These are phyloP conservation scores for Acrossocheilus wenchowensis DNA, from an alignment of 2,797 vertebrate genomes.

Conservation along the genomic window DNA sequence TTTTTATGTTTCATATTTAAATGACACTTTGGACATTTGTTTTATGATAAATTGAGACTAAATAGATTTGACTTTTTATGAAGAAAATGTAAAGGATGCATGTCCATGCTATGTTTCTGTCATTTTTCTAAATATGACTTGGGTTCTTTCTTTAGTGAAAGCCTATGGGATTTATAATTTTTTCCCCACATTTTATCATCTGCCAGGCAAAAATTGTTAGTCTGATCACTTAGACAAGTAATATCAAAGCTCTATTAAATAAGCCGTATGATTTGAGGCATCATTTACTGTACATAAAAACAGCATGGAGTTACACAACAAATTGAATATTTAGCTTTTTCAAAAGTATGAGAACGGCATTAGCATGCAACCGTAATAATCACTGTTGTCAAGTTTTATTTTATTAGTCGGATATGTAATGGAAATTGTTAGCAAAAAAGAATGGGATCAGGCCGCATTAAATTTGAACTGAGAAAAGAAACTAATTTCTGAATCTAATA, in stretches of 20 bases:
- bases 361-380: neutral
- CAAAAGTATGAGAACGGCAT: neutral
- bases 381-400: neutral
- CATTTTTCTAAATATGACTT: neutral
- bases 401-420: neutral
- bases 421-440: neutral
- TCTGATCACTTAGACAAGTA: neutral
- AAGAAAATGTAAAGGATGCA: neutral
- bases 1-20: neutral
- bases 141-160: neutral
- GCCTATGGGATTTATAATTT: neutral
- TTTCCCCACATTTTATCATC: neutral
- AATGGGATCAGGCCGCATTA: neutral
- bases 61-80: neutral
- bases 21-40: slow-evolving; percentile 2
- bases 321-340: neutral
- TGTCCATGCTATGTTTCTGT: neutral
- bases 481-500: neutral
- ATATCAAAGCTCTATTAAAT: neutral
- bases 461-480: neutral
- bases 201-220: neutral
- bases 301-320: neutral
- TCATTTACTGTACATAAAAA: neutral
- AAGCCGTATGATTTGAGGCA: neutral
- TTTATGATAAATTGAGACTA: neutral